Percentiles rank a stretch among this genome's conserved stretches.
Evolutionary conservation across 2,888 invertebrate genomes (phyloP).

Genomic region (Nomada ruficornis): DNA sequence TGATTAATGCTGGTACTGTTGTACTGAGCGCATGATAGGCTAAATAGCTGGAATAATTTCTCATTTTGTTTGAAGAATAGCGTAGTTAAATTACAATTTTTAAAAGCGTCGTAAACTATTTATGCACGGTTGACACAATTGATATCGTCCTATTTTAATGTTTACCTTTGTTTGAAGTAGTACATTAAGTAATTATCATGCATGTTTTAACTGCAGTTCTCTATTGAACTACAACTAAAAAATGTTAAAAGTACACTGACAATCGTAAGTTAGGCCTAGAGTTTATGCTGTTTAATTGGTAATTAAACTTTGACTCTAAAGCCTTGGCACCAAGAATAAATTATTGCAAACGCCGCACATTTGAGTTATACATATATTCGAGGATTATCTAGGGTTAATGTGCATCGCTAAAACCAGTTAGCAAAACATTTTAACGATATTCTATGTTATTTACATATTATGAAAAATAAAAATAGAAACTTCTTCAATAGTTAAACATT

Average conservation of each 20-base stretch:
- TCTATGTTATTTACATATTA: not conserved
- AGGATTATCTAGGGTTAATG: not conserved
- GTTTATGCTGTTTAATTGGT: not conserved
- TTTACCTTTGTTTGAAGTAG: not conserved
- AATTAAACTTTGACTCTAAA: not conserved
- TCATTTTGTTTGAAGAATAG: not conserved
- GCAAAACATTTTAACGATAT: not conserved
- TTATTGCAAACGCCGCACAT: not conserved
- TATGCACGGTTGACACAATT: not conserved
- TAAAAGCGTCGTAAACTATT: too few species aligned
- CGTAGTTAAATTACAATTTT: not conserved
- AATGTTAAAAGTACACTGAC: not conserved
- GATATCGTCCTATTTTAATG: not conserved
- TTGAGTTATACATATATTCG: not conserved
- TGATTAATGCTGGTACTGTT: conserved; percentile 26
- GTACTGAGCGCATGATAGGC: not conserved
- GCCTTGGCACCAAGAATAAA: not conserved
- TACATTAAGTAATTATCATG: not conserved
- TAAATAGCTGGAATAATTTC: not conserved
- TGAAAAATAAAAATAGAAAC: not conserved
- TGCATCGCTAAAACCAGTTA: not conserved
- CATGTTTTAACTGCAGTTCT: not conserved
- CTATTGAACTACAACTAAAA: not conserved
- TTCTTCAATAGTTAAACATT: too few species aligned
- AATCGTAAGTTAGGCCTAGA: not conserved